Evolutionary conservation across 2,113 vertebrate species (phyloP), one percentile per base, ranked within the genome.

Genomic region (Coregonus clupeaformis): DNA sequence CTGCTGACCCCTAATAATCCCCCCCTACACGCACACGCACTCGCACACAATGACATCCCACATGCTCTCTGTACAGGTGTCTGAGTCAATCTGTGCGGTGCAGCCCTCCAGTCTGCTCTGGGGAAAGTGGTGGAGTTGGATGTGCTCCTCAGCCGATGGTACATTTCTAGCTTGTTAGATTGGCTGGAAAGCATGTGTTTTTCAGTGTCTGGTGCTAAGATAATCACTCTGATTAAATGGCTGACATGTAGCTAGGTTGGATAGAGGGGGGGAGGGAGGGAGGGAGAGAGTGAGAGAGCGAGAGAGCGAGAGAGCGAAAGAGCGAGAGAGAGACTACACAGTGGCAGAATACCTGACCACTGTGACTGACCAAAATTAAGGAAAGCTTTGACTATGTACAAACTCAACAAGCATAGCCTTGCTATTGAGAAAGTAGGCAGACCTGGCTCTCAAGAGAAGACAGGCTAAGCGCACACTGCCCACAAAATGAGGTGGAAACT

Each of bases 161-260:
- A 81, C 76, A 6, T 72, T 78, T 82, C 63, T 30, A 7, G 76
- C 83, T 75, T 55, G 80, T 82, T 22, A 30, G 86, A 78, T 9
- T 0, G 68, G 85, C 85, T 13, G 66, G 77, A 72, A 71, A 14
- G 69, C 85, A 89, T 77, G 74, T 73, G 77, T 92, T 85, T 91
- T 90, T 87, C 80, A 86, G 82, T 0, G 42, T 84, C 59, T 79
- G 80, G 71, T 55, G 77, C 82, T 25, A 81, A 92, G 86, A 82
- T 75, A 88, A 84, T 78, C 45, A 2, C 72, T 20, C 60, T 74
- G 32, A 76, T 90, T 74, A 72, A 69, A 82, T 69, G 77, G 77
- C 73, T 45, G 75, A 77, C 74, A 71, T 75, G 67, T 18, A 71
- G 72, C 63, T 63, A 71, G 76, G 64, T 59, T 73, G 72, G 63